phyloP scores from a whole-genome alignment of 2,113 vertebrate genomes.

The Neodontobutis hainanensis region DNA sequence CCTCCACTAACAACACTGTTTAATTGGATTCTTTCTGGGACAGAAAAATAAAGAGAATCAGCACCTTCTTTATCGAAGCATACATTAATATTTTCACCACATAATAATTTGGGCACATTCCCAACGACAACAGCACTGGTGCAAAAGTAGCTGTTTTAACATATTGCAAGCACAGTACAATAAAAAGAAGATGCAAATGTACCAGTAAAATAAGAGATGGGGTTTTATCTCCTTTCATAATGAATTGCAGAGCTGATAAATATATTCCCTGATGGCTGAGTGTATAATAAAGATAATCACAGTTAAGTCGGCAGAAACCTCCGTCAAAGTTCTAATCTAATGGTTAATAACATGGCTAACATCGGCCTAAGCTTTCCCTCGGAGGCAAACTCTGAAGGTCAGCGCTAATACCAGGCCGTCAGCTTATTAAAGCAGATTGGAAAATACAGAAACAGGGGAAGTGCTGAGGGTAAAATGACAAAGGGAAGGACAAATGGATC shows the following conservation, averaged over 20 bases:
- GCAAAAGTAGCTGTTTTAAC: background rate
- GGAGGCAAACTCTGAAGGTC: slow-evolving; percentile 68
- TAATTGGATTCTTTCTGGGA: slow-evolving; percentile 8
- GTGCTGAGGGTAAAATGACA: slow-evolving; percentile 16
- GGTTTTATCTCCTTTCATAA: slow-evolving; percentile 31
- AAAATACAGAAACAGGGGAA: slow-evolving; percentile 9
- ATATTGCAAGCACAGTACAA: background rate
- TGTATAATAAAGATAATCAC: slow-evolving; percentile 59
- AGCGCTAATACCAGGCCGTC: slow-evolving; percentile 52
- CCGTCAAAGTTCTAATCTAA: slow-evolving; percentile 54
- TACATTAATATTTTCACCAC: slow-evolving; percentile 1
- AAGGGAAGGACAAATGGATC: slow-evolving; percentile 6
- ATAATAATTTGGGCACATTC: slow-evolving; percentile 5
- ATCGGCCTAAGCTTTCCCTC: slow-evolving; percentile 53
- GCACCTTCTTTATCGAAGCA: background rate
- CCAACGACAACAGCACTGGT: background rate
- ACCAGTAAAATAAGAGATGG: slow-evolving; percentile 4
- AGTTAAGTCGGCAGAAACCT: slow-evolving; percentile 58
- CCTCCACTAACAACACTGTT: slow-evolving; percentile 14
- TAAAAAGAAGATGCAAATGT: background rate
- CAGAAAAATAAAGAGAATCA: background rate
- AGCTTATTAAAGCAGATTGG: slow-evolving; percentile 53
- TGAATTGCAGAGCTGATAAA: slow-evolving; percentile 32
- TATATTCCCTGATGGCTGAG: slow-evolving; percentile 31
- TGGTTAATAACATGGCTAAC: slow-evolving; percentile 68